These are phyloP conservation scores for Echinometra lucunter DNA, from an alignment of 53 echinoderm and acorn worm genomes.

Conservation along the genomic window DNA sequence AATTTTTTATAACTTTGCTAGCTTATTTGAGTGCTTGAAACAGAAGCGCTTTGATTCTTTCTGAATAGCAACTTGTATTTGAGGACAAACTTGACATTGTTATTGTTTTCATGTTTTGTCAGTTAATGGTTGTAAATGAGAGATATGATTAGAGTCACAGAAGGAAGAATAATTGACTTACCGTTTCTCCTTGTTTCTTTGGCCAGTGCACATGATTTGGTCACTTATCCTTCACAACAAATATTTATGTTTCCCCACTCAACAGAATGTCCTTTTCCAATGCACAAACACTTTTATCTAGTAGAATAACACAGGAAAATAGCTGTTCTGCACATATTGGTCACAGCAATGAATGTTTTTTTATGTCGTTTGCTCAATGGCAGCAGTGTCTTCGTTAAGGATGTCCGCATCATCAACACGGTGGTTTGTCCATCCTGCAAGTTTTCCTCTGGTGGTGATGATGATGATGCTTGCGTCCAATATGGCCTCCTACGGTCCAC, in stretches of 20 bases:
- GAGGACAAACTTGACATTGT: neutral
- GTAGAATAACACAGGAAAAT: neutral
- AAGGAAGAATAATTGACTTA: neutral
- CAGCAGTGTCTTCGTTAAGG: neutral
- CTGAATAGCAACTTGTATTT: neutral
- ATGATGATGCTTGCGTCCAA: neutral
- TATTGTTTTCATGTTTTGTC: neutral
- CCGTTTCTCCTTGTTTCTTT: neutral
- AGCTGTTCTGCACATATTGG: neutral
- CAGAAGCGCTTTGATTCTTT: neutral
- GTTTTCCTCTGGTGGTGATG: neutral
- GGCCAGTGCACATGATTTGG: neutral
- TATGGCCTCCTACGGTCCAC: constrained; percentile 1
- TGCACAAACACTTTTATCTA: neutral
- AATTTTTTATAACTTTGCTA: neutral
- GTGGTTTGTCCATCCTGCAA: neutral
- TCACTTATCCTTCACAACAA: constrained; percentile 8
- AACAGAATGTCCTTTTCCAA: neutral
- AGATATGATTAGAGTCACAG: neutral
- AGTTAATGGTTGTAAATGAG: neutral
- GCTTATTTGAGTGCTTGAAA: too few species aligned
- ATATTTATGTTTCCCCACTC: neutral
- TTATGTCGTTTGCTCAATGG: neutral
- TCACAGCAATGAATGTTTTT: neutral
- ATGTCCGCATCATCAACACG: neutral